Base-by-base conservation (phyloP, 2,888 invertebrate genomes). In the Stenodema calcarata region DNA sequence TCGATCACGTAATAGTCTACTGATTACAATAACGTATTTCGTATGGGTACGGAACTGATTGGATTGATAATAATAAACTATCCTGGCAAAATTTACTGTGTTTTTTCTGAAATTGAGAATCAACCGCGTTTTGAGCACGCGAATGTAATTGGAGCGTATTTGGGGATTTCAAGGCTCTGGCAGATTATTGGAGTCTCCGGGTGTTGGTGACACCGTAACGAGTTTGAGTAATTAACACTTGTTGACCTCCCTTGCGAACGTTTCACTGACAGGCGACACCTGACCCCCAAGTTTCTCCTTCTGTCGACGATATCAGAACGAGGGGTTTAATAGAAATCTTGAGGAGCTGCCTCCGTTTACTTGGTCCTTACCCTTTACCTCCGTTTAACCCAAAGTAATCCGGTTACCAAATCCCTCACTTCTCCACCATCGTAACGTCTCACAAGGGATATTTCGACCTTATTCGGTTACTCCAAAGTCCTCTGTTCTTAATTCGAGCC, bases 141-240 rank as follows among this genome's bases (percentile, higher is more conserved):
- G n/a, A 50, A 1, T n/a, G 50, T 50, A 50, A 50, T 50, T 1
- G n/a, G 50, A n/a, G n/a, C n/a, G 50, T n/a, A 50, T n/a, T 50
- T n/a, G 14, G 50, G n/a, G n/a, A 50, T 50, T n/a, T 16, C 50
- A n/a, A n/a, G 50, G n/a, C n/a, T 16, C 14, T n/a, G n/a, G 50
- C n/a, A 1, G 50, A 50, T n/a, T 50, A 50, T 50, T 50, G n/a
- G n/a, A 9, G n/a, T 1, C 11, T 14, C 78, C 78, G 27, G 78
- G 23, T 78, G 78, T 78, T 78, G 23, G 35, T 78, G 78, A 78
- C 78, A 78, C n/a, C 44, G 27, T 78, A 78, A 78, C 78, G 41
- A 78, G 28, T 82, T 69, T 69, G 62, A 69, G 82, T 82, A 82
- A 82, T 82, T 82, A 82, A 69, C 82, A 69, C 82, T 69, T 69